Conservation (phyloP, 37 sponge, comb jelly and placozoan species). For the Aphrocallistes beatrix region DNA sequence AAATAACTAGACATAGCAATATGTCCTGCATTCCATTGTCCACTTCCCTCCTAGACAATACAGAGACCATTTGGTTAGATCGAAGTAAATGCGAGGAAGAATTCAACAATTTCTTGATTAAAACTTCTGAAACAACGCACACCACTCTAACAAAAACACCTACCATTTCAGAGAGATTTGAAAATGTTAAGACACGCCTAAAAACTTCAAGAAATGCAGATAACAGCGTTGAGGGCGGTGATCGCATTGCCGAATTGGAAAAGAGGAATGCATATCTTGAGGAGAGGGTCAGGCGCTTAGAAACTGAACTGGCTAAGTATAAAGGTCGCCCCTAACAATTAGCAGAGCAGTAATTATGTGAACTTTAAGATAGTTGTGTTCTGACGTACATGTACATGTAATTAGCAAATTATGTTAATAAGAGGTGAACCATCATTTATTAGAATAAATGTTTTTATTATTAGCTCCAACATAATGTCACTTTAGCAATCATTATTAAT, state of each 20-base stretch:
- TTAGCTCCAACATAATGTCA: no score
- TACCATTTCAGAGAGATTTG: not conserved
- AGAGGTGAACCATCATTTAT: no score
- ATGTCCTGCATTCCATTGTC: not conserved
- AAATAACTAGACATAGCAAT: no score
- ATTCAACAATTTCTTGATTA: not conserved
- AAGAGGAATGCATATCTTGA: not conserved
- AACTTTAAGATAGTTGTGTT: no score
- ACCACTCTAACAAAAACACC: not conserved
- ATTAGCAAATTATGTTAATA: no score
- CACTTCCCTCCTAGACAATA: not conserved
- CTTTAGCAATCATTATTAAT: no score
- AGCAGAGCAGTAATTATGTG: no score
- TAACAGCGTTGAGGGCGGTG: not conserved
- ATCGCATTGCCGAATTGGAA: not conserved
- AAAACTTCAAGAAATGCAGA: not conserved
- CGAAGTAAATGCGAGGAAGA: not conserved
- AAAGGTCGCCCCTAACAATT: no score
- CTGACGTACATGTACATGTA: no score
- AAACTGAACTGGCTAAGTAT: not conserved
- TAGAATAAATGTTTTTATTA: no score
- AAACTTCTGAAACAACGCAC: not conserved
- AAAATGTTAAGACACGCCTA: not conserved
- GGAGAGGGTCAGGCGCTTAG: not conserved
- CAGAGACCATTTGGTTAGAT: not conserved